Percentiles rank a stretch among this genome's conserved stretches.
Conservation (phyloP, 2,797 vertebrate species). For the Enteromius radiatus region DNA sequence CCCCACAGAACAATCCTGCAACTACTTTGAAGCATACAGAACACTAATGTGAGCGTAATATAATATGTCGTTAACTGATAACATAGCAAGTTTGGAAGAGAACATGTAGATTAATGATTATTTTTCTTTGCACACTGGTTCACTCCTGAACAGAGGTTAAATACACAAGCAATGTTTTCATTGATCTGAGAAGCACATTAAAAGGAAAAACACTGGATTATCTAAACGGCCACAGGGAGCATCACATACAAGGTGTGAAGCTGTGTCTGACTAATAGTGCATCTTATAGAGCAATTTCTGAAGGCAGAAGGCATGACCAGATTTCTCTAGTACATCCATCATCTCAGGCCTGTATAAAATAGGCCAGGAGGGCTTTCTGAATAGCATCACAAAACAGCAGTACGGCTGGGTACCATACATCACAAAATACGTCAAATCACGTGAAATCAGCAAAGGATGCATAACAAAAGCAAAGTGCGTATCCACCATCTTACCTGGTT, state of each 20-base stretch:
- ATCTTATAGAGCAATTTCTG: conserved; percentile 65
- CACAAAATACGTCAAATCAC: conserved; percentile 25
- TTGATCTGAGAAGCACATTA: conserved; percentile 35
- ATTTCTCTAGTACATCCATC: conserved; percentile 60
- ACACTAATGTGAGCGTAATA: background rate
- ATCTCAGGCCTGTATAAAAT: conserved; percentile 51
- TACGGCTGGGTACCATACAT: conserved; percentile 15
- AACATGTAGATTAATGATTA: background rate
- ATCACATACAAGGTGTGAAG: conserved; percentile 46
- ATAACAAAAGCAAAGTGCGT: background rate
- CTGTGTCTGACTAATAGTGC: conserved; percentile 62
- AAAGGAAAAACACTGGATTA: conserved; percentile 34
- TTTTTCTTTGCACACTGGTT: background rate
- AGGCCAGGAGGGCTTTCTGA: conserved; percentile 17
- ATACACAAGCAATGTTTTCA: conserved; percentile 38
- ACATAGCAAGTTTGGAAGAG: background rate
- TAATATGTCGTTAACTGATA: background rate
- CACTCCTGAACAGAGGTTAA: conserved; percentile 20
- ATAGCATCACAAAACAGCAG: conserved; percentile 37
- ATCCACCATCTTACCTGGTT: background rate
- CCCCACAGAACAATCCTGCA: background rate
- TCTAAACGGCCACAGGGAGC: conserved; percentile 46
- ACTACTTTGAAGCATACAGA: background rate
- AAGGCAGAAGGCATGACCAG: conserved; percentile 62
- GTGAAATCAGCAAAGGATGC: conserved; percentile 12